Conservation (phyloP, 1,140 invertebrate species). For the Drosophila ironensis region DNA sequence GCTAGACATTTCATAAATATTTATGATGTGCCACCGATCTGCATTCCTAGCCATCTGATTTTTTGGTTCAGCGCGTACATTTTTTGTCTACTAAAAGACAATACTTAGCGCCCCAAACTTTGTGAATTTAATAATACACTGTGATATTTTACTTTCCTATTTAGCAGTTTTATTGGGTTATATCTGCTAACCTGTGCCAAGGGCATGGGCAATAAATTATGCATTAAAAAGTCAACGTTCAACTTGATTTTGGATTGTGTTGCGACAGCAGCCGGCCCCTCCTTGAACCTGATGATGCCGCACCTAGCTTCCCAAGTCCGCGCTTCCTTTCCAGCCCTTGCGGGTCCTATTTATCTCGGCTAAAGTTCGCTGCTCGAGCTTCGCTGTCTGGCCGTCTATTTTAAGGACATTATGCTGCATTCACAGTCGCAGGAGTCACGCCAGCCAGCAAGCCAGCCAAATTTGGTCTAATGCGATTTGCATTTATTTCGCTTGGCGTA, state of each 20-base stretch:
- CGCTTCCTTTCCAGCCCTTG: neutral
- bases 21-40: constrained; percentile 55
- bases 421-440: constrained; percentile 19
- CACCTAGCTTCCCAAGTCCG: neutral
- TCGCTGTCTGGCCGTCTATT: constrained; percentile 35
- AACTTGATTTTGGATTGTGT: constrained; percentile 75
- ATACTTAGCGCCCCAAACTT: too few relatives aligned
- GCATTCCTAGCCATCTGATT: constrained; percentile 32
- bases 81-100: too few relatives aligned
- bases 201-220: constrained; percentile 61
- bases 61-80: too few relatives aligned
- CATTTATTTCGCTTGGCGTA: constrained; percentile 68
- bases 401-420: constrained; percentile 66
- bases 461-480: constrained; percentile 78
- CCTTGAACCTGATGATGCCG: constrained; percentile 19
- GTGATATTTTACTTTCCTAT: too few relatives aligned
- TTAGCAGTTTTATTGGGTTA: neutral
- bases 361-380: constrained; percentile 46
- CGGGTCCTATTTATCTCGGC: constrained; percentile 36
- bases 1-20: constrained; percentile 64
- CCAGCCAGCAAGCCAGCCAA: constrained; percentile 25
- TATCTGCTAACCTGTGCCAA: neutral
- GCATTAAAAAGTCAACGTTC: constrained; percentile 76
- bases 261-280: constrained; percentile 18
- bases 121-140: too few relatives aligned